Conservation (phyloP, 2,797 vertebrate genomes). For the Spinibarbus caldwelli region DNA sequence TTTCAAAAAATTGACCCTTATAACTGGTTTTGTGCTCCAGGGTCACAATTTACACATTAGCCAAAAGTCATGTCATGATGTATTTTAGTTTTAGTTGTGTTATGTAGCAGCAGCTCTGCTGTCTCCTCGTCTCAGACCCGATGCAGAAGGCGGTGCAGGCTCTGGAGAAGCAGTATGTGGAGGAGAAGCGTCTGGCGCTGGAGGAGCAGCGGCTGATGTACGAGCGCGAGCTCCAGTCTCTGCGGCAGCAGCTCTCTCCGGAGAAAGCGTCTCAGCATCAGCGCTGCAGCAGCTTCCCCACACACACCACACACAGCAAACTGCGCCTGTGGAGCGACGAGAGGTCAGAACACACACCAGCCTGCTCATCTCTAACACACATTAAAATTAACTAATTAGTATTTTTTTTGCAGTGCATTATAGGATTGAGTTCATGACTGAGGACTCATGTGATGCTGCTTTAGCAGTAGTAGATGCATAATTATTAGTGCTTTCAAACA, state of each 20-base stretch:
- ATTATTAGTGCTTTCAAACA: too few relatives aligned
- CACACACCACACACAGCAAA: slow-evolving; percentile 85
- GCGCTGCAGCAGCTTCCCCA: slow-evolving; percentile 83
- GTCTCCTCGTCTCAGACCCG: slow-evolving; percentile 79
- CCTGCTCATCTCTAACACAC: not conserved
- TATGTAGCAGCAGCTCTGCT: too few relatives aligned
- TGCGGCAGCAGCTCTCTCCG: slow-evolving; percentile 93
- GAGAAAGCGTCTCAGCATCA: slow-evolving; percentile 81
- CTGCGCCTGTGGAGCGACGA: slow-evolving; percentile 94
- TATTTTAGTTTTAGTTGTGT: too few relatives aligned
- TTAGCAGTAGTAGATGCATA: too few relatives aligned
- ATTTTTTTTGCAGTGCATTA: too few relatives aligned
- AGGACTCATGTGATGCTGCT: too few relatives aligned
- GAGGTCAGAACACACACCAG: slow-evolving; percentile 75
- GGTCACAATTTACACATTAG: not conserved
- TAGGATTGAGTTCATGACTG: too few relatives aligned
- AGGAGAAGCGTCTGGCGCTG: slow-evolving; percentile 92
- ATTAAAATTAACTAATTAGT: too few relatives aligned
- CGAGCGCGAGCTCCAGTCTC: slow-evolving; percentile 91
- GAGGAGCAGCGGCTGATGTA: slow-evolving; percentile 97
- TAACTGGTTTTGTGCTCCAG: too few relatives aligned
- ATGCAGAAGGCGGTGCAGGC: slow-evolving; percentile 96
- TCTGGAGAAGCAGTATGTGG: slow-evolving; percentile 95
- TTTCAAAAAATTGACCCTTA: too few relatives aligned
- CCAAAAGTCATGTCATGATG: too few relatives aligned